phyloP scores from a whole-genome alignment of 2,113 vertebrate genomes.

The Lichenostomus cassidix region DNA sequence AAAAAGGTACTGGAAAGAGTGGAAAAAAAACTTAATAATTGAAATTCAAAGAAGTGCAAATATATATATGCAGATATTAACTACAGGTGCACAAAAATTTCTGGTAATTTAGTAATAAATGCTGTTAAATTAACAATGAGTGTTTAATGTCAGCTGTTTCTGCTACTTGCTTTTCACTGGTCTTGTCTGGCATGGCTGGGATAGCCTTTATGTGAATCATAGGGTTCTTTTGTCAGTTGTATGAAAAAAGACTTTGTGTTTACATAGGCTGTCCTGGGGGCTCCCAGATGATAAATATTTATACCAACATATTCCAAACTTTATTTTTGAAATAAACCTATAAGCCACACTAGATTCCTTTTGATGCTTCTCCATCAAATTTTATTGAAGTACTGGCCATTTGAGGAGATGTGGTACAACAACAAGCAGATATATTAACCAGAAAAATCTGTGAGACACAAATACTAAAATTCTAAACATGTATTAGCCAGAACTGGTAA shows the following conservation, averaged over 20 bases:
- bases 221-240: background rate
- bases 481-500: background rate
- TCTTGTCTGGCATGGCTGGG: background rate
- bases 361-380: background rate
- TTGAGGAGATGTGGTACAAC: background rate
- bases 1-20: background rate
- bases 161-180: background rate
- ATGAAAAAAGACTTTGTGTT: background rate
- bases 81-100: background rate
- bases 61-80: background rate
- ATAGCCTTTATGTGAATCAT: background rate
- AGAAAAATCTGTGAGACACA: background rate
- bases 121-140: background rate
- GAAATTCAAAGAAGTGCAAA: background rate
- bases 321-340: background rate
- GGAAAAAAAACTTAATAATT: background rate
- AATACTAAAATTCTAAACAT: background rate
- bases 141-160: background rate
- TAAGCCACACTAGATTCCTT: background rate
- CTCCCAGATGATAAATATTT: background rate
- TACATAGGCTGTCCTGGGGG: background rate
- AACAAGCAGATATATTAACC: background rate
- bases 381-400: background rate
- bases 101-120: background rate
- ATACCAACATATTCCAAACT: background rate